Conservation (phyloP, 1,140 invertebrate genomes). For the Drosophila malerkotliana region DNA sequence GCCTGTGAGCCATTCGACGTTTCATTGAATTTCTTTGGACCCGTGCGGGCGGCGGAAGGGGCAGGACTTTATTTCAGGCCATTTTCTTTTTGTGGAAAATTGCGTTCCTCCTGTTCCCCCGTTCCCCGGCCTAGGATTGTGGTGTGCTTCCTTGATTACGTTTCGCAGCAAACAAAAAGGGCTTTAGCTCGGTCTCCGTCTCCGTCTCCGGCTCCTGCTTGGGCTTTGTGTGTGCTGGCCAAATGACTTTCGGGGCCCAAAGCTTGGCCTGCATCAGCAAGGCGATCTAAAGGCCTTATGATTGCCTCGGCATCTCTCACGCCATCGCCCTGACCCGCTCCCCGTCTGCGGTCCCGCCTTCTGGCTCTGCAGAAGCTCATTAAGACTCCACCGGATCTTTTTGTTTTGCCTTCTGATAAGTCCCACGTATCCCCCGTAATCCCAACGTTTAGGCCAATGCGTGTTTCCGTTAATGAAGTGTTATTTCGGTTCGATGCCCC, state of each 20-base stretch:
- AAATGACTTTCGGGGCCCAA: constrained; percentile 25
- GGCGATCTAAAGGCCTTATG: constrained; percentile 44
- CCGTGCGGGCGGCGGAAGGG: constrained; percentile 3
- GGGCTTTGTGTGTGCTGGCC: constrained; percentile 20
- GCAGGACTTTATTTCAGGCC: constrained; percentile 33
- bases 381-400: constrained; percentile 61
- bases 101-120: constrained; percentile 34
- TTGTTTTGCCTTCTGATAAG: constrained; percentile 55
- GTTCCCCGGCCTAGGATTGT: constrained; percentile 12
- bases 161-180: constrained; percentile 24
- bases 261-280: constrained; percentile 23
- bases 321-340: constrained; percentile 34
- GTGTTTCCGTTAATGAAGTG: constrained; percentile 65
- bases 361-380: constrained; percentile 53
- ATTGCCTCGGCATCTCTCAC: constrained; percentile 54
- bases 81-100: constrained; percentile 56
- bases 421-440: constrained; percentile 49
- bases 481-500: constrained; percentile 54
- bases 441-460: not conserved
- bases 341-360: not conserved
- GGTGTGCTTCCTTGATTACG: constrained; percentile 44
- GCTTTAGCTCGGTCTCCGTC: not conserved
- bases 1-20: constrained; percentile 24
- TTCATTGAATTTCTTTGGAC: constrained; percentile 17
- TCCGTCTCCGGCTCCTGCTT: not conserved